A percentile compares a stretch with the other conserved stretches of the same genome.
Evolutionary conservation across 1,140 invertebrate species (phyloP).

Genomic region (Neodiprion virginianus): DNA sequence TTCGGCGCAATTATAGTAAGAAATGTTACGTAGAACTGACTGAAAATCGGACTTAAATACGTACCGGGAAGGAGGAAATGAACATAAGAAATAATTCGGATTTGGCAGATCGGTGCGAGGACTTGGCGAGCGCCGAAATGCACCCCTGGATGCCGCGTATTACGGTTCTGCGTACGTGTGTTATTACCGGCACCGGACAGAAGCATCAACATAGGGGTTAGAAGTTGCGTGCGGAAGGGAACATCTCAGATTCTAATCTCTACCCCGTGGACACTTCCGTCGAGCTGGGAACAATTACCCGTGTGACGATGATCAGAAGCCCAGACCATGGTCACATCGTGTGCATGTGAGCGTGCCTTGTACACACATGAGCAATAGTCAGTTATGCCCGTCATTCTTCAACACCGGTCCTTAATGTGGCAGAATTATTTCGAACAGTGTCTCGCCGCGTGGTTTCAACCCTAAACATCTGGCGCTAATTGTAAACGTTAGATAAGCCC

Average conservation of each 20-base stretch:
- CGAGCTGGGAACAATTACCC: conserved; percentile 47
- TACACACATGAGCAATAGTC: background rate
- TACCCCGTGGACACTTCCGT: conserved; percentile 44
- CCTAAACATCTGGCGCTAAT: conserved; percentile 46
- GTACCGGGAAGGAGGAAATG: too few relatives aligned
- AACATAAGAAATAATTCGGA: too few relatives aligned
- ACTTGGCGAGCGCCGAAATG: too few relatives aligned
- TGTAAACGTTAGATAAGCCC: conserved; percentile 47
- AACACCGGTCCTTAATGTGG: conserved; percentile 3
- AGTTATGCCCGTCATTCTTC: background rate
- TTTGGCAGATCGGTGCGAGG: too few relatives aligned
- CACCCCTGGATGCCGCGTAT: too few relatives aligned
- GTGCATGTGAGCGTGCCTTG: background rate
- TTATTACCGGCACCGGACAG: background rate
- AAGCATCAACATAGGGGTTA: conserved; percentile 11
- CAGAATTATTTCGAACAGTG: background rate
- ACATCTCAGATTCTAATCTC: conserved; percentile 58
- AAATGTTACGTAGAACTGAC: too few relatives aligned
- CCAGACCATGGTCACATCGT: background rate
- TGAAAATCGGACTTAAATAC: too few relatives aligned
- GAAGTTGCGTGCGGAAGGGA: conserved; percentile 49
- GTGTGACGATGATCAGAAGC: background rate
- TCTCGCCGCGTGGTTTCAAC: background rate
- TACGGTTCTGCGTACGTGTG: too few relatives aligned
- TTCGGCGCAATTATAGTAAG: too few relatives aligned